These are phyloP conservation scores for Suillia variegata DNA, from an alignment of 2,888 invertebrate genomes.

Conservation along the genomic window DNA sequence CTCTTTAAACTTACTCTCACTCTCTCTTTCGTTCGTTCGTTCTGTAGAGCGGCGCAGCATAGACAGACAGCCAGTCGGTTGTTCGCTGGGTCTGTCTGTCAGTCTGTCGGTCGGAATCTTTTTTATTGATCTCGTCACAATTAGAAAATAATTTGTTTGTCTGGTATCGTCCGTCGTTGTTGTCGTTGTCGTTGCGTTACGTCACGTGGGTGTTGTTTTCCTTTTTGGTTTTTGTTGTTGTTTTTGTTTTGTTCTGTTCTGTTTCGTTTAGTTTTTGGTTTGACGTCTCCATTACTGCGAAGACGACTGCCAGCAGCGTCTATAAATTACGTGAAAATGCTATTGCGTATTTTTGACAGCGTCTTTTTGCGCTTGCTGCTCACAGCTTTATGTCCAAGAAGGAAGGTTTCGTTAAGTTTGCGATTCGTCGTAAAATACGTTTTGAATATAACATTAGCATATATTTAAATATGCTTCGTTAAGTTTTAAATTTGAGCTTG, in stretches of 20 bases:
- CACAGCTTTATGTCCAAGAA: no score
- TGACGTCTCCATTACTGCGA: not conserved
- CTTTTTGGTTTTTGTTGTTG: not conserved
- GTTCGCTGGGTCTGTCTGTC: no score
- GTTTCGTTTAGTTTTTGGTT: not conserved
- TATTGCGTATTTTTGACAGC: conserved; percentile 3
- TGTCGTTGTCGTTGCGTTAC: conserved; percentile 31
- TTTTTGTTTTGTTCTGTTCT: not conserved
- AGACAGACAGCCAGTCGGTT: no score
- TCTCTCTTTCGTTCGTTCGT: conserved; percentile 1
- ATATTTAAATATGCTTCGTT: no score
- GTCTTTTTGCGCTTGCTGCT: conserved; percentile 24
- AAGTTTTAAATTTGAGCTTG: no score
- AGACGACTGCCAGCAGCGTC: not conserved
- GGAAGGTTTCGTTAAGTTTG: no score
- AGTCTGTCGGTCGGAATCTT: conserved; percentile 22
- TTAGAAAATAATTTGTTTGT: conserved; percentile 39
- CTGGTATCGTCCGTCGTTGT: conserved; percentile 7
- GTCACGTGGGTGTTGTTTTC: conserved; percentile 34
- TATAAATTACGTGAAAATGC: conserved; percentile 11
- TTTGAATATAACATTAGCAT: no score
- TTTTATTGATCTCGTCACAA: conserved; percentile 43
- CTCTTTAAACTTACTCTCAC: conserved; percentile 19
- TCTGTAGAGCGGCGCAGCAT: no score
- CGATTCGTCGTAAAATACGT: no score